These are phyloP conservation scores for Euwallacea fornicatus DNA, from an alignment of 1,140 invertebrate species.

Conservation along the genomic window DNA sequence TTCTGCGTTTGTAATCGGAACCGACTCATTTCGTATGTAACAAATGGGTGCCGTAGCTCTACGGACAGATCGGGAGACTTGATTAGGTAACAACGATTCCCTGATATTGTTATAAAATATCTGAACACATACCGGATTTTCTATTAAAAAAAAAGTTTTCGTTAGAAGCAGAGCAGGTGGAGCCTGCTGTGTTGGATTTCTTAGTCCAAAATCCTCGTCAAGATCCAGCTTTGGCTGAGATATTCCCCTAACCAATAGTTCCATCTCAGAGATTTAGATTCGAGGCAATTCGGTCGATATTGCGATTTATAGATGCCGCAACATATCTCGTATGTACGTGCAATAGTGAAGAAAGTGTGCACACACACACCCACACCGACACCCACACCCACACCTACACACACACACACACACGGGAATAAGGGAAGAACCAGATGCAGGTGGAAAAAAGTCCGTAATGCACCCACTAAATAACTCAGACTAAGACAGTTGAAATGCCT, in stretches of 20 bases:
- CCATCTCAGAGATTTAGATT: neutral
- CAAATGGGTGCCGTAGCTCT: too few relatives aligned
- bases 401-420: constrained; percentile 17
- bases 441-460: constrained; percentile 29
- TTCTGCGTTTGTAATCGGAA: too few relatives aligned
- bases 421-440: constrained; percentile 23
- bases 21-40: too few relatives aligned
- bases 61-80: too few relatives aligned
- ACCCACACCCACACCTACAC: too few relatives aligned
- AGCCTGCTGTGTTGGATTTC: too few relatives aligned
- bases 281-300: constrained; percentile 11
- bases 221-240: neutral
- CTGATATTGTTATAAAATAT: too few relatives aligned
- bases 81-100: too few relatives aligned
- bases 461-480: constrained; percentile 33
- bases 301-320: constrained; percentile 19
- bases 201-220: too few relatives aligned
- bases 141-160: too few relatives aligned
- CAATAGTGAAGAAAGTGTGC: constrained; percentile 3
- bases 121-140: too few relatives aligned
- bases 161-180: too few relatives aligned
- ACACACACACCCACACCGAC: constrained; percentile 10
- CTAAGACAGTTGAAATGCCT: constrained; percentile 33
- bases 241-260: constrained; percentile 17
- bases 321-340: constrained; percentile 7